Base-by-base conservation (phyloP, 2,888 invertebrate species). In the Geotrupes spiniger region DNA sequence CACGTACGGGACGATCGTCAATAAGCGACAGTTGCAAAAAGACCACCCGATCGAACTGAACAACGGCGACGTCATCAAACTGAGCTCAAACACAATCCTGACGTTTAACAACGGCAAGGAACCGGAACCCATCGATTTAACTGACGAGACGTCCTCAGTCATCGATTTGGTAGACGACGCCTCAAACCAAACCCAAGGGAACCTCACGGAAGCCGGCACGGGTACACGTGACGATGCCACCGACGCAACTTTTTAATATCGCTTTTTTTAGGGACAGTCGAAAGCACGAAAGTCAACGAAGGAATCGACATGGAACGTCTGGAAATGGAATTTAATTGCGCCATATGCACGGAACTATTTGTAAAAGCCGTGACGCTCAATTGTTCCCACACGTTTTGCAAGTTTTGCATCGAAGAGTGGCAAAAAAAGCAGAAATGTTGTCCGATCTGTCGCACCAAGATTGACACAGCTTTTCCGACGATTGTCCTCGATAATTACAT, bases 301-400 rank as follows among this genome's bases (percentile, higher is more conserved):
- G 21, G 6, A 4, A 6, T 6, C 6, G 21, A 21, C 12, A 50
- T 64, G 15, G 59, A 69, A 50, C 56, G 59, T 29, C 60, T 85
- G 77, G 82, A 88, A 61, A 78, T 78, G 58, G 88, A 89, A 63
- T 72, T 89, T 16, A 84, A 84, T 58, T 89, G 89, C 66, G 81
- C 82, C 53, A 83, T 90, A 44, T 89, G 89, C 63, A 82, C 82
- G 14, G 89, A 89, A 68, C 72, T 89, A 5, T 87, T 87, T 65
- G 77, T 89, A 0, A 75, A 78, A 65, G 82, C 89, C 0, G 81
- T 79, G 2, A 84, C 85, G 0, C 71, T 89, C 9, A 82, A 79
- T 65, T 90, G 90, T 66, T 81, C 83, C 0, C 90, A 90, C 62
- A 83, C 85, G 0, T 89, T 85, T 64, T 90, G 90, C 65, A 76